Evolutionary conservation across 2,113 vertebrate genomes (phyloP), one percentile per base, ranked within the genome.

Genomic region (Lonchura striata): DNA sequence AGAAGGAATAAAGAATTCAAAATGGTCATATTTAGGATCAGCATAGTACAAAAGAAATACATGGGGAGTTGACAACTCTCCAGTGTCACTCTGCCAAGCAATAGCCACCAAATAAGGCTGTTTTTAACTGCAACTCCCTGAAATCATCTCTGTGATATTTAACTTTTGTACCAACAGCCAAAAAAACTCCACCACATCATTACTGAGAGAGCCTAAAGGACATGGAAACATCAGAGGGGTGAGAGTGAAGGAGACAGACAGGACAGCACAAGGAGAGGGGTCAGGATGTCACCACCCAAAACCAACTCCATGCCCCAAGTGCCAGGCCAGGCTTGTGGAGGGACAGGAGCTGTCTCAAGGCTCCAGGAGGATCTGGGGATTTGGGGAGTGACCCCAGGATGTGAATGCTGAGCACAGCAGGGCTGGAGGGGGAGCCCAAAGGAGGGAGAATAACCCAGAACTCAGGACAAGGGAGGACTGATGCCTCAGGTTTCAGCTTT

Each of bases 291-390:
- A 15, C 63, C 60, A 13, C 17, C 47, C 6, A 68, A 71, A 74
- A 42, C 20, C 33, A 42, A 28, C 33, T 30, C 54, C 47, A 1
- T 4, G 54, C 3, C 33, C 53, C 46, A 61, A 33, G 39, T 28
- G 21, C 28, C 65, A 24, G 14, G 30, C 18, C 39, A 61, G 68
- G 41, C 35, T 71, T 42, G 52, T 22, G 83, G 7, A 18, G n/a
- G 15, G 71, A 21, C 44, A 49, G 25, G 30, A 70, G 7, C 27
- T 4, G 0, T 1, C 27, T 0, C 0, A 11, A 63, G 16, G 19
- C 46, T 81, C 57, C 70, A 52, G 33, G 37, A n/a, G 4, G 39
- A 33, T 39, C 21, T 11, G 35, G n/a, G 49, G 37, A 28, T 69
- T n/a, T 72, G 33, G 35, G 41, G 13, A 17, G 2, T 15, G 52